Evolutionary conservation across 1,140 invertebrate species (phyloP), one percentile per base, ranked within the genome.

Genomic region (Drosophila lacteicornis): DNA sequence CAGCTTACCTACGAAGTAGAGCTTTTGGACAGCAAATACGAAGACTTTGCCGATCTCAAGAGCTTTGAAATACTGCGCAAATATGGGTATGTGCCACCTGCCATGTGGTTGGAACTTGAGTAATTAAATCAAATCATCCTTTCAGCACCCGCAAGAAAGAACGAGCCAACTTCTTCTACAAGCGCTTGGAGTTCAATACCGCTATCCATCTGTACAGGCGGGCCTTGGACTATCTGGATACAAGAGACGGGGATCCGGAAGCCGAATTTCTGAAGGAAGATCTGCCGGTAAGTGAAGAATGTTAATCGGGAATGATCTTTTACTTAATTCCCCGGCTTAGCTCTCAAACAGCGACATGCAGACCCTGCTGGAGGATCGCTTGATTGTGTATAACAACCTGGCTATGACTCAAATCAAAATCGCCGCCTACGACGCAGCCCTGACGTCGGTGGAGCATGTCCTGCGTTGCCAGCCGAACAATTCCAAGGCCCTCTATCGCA

Each of bases 361-460:
- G 79, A 88, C 88, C 40, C 91, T 98, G 27, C 82, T 98, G 17
- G 96, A 97, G 38, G 96, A 97, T 85, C 93, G 96, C 57, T 93
- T 98, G 7, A 96, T 97, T 84, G 96, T 97, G 1, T 96, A 96
- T 77, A 98, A 98, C 91, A 98, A 98, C 93, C 95, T 98, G 93
- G 97, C 97, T 7, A 96, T 96, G 60, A 96, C 97, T 25, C 97
- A 98, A 93, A 95, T 98, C 42, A 98, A 97, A 93, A 95, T 96
- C 30, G 95, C 96, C 73, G 96, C 96, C 0, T 98, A 95, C 88
- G 96, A 98, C 81, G 95, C 96, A 30, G 97, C 97, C 15, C 93
- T 97, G 6, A 94, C 95, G 85, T 97, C 97, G 27, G 95, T 98
- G 25, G 96, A 97, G 46, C 94, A 95, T 92, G 97, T 98, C 1